Conservation (phyloP, 2,888 invertebrate species). For the Andricus curvator region DNA sequence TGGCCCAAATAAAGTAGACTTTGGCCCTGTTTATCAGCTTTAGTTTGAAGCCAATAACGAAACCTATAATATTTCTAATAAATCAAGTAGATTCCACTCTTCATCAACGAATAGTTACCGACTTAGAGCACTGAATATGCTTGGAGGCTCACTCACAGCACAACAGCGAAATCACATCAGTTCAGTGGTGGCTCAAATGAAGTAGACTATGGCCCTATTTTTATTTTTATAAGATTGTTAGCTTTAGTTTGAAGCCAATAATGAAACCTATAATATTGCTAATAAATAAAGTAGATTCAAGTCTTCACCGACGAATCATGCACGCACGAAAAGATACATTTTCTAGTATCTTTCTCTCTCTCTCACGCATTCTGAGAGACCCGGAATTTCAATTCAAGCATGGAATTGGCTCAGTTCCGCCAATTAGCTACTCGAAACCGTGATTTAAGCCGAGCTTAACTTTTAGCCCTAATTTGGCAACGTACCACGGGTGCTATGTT, state of each 20-base stretch:
- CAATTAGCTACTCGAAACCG: conserved; percentile 34
- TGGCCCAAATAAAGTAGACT: conserved; percentile 2
- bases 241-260: not conserved
- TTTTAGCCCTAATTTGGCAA: conserved; percentile 37
- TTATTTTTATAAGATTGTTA: too few species aligned
- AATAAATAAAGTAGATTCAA: not conserved
- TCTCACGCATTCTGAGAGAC: conserved; percentile 35
- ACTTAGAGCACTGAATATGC: too few species aligned
- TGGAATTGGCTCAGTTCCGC: conserved; percentile 39
- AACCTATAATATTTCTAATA: not conserved
- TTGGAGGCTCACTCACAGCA: too few species aligned
- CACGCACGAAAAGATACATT: conserved; percentile 10
- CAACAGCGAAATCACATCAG: too few species aligned
- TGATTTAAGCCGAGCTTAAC: conserved; percentile 36
- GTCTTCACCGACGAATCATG: too few species aligned
- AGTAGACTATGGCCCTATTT: too few species aligned
- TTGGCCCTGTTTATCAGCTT: not conserved
- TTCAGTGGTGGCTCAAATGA: too few species aligned
- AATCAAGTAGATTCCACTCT: not conserved
- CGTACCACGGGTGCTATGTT: conserved; percentile 33
- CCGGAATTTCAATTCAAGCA: conserved; percentile 26
- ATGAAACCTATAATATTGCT: not conserved
- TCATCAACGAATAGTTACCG: too few species aligned
- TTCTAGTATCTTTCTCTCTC: conserved; percentile 8
- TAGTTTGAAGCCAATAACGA: not conserved